These are phyloP conservation scores for Laticauda laticaudata DNA, from an alignment of 2,113 vertebrate species.

Conservation along the genomic window DNA sequence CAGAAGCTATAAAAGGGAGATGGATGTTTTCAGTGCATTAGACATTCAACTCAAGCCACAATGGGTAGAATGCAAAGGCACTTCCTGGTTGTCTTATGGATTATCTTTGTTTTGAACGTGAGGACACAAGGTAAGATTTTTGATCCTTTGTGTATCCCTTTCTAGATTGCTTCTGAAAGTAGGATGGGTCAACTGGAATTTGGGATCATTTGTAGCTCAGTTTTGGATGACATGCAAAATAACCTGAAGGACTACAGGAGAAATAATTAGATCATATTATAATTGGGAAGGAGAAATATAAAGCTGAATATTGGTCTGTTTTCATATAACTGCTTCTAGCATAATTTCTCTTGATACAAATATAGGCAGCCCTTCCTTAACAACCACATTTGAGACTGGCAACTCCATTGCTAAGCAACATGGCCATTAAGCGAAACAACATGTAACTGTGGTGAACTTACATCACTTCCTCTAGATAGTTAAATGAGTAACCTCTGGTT, in stretches of 20 bases:
- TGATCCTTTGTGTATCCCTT: not conserved
- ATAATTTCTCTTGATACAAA: not conserved
- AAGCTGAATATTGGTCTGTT: not conserved
- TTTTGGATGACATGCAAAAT: not conserved
- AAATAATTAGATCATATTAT: not conserved
- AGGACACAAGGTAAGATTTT: not conserved
- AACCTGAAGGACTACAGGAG: not conserved
- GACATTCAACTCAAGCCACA: not conserved
- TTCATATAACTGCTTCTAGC: not conserved
- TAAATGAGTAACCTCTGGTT: not conserved
- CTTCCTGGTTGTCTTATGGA: not conserved
- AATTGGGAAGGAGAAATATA: not conserved
- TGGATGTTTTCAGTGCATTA: not conserved
- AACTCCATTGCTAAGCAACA: not conserved
- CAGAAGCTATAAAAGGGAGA: slow-evolving; percentile 21
- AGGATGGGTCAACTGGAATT: not conserved
- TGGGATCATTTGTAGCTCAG: not conserved
- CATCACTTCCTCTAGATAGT: not conserved
- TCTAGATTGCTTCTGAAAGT: not conserved
- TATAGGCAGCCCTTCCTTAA: not conserved
- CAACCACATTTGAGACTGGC: not conserved
- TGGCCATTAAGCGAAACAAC: not conserved
- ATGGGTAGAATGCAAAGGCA: not conserved
- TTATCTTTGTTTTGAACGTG: not conserved
- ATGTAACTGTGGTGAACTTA: not conserved